Evolutionary conservation across 2,113 vertebrate species (phyloP), one percentile per base, ranked within the genome.

Genomic region (Serinus canaria): DNA sequence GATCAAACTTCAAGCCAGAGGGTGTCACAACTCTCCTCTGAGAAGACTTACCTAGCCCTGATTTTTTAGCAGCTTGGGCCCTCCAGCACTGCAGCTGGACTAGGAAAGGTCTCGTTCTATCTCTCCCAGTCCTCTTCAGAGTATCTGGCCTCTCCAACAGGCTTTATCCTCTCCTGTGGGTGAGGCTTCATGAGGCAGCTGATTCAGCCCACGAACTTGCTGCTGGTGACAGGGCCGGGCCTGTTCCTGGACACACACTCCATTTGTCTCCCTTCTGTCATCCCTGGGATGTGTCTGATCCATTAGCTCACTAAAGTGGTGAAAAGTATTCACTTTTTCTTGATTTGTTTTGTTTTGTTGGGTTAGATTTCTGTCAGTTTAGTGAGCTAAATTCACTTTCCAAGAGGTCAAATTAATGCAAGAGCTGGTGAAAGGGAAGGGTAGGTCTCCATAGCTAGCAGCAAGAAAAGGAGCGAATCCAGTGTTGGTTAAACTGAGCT

Each of bases 261-360:
- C 60, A 89, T 96, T 97, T 94, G 60, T 96, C 76, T 96, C 66
- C 49, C 47, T 94, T 90, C 91, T 96, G 95, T 93, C 92, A 78
- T 92, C 92, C 74, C 91, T 92, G 83, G 91, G 92, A 89, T 93
- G 60, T 52, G 60, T 87, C 89, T 75, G 94, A 94, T 89, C 76
- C 83, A 92, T 94, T 94, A 94, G 60, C 52, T 75, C 89, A 60
- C 56, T 68, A 35, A 95, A 97, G 96, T 95, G 96, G 86, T 96
- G 95, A 97, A 97, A 97, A 94, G 64, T 95, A 95, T 94, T 96
- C 80, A 75, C 86, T 95, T 92, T 93, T 95, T 81, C 83, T 93
- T 87, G 74, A 64, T 94, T 95, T 95, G 90, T 92, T 93, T 80
- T 94, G 68, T 90, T 95, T 95, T 84, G 43, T 85, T 92, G 64